Percentiles rank a stretch among this genome's conserved stretches.
Conservation (phyloP, 2,113 vertebrate genomes). For the Albula goreensis region DNA sequence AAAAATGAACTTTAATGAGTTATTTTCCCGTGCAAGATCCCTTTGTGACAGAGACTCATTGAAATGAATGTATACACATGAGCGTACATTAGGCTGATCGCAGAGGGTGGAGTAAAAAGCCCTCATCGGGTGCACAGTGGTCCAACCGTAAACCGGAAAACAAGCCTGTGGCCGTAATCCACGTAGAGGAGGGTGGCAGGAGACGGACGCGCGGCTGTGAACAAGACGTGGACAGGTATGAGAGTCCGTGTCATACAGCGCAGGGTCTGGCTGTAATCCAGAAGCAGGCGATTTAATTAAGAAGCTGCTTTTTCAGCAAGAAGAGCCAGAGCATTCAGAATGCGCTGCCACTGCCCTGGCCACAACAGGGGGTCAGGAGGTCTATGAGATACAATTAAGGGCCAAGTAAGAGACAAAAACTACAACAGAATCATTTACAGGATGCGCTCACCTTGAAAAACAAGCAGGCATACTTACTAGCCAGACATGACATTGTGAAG, state of each 20-base stretch:
- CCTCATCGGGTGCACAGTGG: slow-evolving; percentile 7
- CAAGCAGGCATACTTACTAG: too few relatives aligned
- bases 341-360: background rate
- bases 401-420: background rate
- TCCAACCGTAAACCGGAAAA: background rate
- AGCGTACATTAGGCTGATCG: slow-evolving; percentile 2
- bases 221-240: slow-evolving; percentile 11
- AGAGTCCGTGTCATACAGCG: background rate
- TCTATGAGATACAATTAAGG: background rate
- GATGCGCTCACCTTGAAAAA: too few relatives aligned
- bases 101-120: background rate
- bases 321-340: background rate
- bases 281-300: slow-evolving; percentile 10
- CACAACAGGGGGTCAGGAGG: background rate
- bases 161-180: slow-evolving; percentile 12
- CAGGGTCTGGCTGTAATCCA: slow-evolving; percentile 2
- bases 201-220: background rate
- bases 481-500: too few relatives aligned
- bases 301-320: slow-evolving; percentile 10
- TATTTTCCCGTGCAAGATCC: background rate
- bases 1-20: slow-evolving; percentile 6
- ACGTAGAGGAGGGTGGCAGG: background rate
- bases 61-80: too few relatives aligned
- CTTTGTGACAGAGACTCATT: background rate
- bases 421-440: background rate